Percentiles rank a stretch among this genome's conserved stretches.
Evolutionary conservation across 2,888 invertebrate genomes (phyloP).

Genomic region (Rhamnusium bicolor): DNA sequence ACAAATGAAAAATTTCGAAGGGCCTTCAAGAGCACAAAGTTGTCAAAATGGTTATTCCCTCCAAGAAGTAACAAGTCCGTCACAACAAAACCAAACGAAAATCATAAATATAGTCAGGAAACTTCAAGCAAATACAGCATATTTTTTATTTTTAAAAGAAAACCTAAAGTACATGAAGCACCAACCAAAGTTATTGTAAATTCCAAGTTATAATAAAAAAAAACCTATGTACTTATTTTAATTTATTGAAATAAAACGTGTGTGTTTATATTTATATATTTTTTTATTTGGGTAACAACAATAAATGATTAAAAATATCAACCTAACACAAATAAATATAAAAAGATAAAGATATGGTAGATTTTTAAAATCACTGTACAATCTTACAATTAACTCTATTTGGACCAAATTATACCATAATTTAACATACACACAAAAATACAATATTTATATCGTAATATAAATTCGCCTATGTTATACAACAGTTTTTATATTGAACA

Average conservation of each 20-base stretch:
- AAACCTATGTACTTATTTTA: slow-evolving; percentile 3
- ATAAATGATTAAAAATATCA: slow-evolving; percentile 35
- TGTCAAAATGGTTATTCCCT: slow-evolving; percentile 70
- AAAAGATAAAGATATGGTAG: slow-evolving; percentile 29
- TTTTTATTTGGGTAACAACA: slow-evolving; percentile 33
- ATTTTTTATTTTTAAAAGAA: slow-evolving; percentile 55
- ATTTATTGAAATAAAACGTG: slow-evolving; percentile 12
- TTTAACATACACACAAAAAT: slow-evolving; percentile 21
- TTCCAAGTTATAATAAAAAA: slow-evolving; percentile 30
- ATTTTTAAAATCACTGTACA: slow-evolving; percentile 19
- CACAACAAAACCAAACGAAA: slow-evolving; percentile 32
- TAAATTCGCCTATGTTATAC: not conserved
- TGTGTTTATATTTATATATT: slow-evolving; percentile 18
- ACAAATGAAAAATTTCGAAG: slow-evolving; percentile 80
- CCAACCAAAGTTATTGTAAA: slow-evolving; percentile 36
- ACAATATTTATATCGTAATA: slow-evolving; percentile 1
- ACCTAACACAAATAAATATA: slow-evolving; percentile 38
- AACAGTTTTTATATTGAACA: not conserved
- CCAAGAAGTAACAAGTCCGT: slow-evolving; percentile 32
- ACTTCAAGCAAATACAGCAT: slow-evolving; percentile 46
- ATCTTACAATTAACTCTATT: slow-evolving; percentile 2
- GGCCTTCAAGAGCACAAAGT: slow-evolving; percentile 76
- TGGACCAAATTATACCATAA: slow-evolving; percentile 25
- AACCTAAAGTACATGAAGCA: slow-evolving; percentile 34
- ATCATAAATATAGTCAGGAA: slow-evolving; percentile 41